These are phyloP conservation scores for Rhizoglyphus robini DNA, from an alignment of 1,140 invertebrate species.

Conservation along the genomic window DNA sequence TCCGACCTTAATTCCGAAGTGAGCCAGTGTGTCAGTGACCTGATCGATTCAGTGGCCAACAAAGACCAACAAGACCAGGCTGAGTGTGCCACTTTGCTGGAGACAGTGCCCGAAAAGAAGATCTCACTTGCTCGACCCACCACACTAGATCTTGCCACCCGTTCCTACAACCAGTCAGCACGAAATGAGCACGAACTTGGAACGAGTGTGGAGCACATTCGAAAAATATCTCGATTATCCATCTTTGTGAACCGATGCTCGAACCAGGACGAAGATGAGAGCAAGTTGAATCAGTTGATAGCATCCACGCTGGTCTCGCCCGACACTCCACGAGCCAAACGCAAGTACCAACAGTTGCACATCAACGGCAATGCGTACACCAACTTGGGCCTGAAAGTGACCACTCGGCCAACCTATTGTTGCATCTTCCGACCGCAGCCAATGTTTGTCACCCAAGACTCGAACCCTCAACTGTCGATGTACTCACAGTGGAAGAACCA, in stretches of 20 bases:
- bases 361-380: constrained; percentile 83
- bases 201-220: neutral
- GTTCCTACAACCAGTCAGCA: neutral
- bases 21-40: neutral
- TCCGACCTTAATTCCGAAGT: neutral
- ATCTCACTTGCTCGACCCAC: neutral
- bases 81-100: too few relatives aligned
- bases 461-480: constrained; percentile 81
- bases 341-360: constrained; percentile 70
- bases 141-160: neutral
- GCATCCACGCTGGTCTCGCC: constrained; percentile 48
- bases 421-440: constrained; percentile 78
- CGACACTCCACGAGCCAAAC: constrained; percentile 71
- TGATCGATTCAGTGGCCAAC: neutral
- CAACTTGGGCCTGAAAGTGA: constrained; percentile 74
- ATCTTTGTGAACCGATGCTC: constrained; percentile 3
- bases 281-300: constrained; percentile 19
- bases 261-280: neutral
- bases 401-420: constrained; percentile 77
- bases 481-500: constrained; percentile 84
- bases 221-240: neutral
- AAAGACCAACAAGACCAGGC: too few relatives aligned
- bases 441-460: constrained; percentile 63
- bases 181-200: neutral
- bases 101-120: too few relatives aligned